Percentiles rank a stretch among this genome's conserved stretches.
phyloP scores from a whole-genome alignment of 2,113 vertebrate genomes.

The Tupaia tana region DNA sequence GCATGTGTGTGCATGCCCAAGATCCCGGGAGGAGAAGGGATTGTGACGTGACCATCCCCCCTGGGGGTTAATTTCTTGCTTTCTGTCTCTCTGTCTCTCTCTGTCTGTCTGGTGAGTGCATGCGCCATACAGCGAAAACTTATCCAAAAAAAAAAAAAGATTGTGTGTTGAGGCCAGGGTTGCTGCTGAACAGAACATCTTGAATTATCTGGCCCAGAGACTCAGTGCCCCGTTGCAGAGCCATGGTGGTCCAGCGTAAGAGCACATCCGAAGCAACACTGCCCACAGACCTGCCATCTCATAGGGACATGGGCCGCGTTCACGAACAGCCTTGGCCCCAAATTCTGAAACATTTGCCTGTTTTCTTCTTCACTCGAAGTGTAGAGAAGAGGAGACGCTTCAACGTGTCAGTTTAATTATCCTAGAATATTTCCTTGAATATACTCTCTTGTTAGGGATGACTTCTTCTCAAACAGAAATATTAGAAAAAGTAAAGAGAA shows the following conservation, averaged over 20 bases:
- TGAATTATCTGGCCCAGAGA: neutral
- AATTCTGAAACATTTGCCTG: neutral
- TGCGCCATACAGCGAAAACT: too few species aligned
- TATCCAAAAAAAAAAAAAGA: too few species aligned
- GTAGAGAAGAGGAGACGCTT: neutral
- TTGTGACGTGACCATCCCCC: too few species aligned
- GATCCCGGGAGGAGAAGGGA: too few species aligned
- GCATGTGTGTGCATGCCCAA: too few species aligned
- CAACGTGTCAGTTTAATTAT: neutral
- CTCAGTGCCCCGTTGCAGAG: neutral
- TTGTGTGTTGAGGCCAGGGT: neutral
- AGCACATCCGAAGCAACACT: neutral
- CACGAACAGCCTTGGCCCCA: neutral
- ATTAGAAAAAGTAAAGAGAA: neutral
- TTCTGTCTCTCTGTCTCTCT: too few species aligned
- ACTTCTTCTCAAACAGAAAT: conserved; percentile 2
- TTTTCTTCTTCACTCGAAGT: neutral
- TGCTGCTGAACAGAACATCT: neutral
- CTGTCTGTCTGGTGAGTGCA: too few species aligned
- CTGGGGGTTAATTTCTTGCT: too few species aligned
- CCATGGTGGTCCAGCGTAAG: neutral
- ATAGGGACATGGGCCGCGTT: neutral
- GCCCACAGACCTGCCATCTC: too few species aligned
- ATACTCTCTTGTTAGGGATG: neutral
- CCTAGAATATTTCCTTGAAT: neutral